These are phyloP conservation scores for Antechinus stuartii DNA, from an alignment of 2,113 vertebrate species.

Conservation along the genomic window DNA sequence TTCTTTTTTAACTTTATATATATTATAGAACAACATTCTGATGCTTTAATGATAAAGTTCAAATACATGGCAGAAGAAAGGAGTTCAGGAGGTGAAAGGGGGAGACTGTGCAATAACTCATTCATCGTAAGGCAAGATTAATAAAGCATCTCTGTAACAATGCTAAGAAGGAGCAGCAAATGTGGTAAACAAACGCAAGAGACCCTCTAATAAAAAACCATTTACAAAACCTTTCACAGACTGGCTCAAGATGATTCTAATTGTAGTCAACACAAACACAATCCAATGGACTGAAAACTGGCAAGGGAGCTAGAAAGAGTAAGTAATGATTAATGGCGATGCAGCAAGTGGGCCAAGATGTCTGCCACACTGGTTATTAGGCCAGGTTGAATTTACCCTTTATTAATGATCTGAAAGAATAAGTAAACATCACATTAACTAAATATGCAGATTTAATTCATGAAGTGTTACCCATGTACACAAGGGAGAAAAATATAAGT, in stretches of 20 bases:
- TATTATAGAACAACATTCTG: background rate
- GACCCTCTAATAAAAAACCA: background rate
- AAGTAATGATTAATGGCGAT: fast-evolving
- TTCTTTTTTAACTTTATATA: too few relatives aligned
- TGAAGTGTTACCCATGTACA: too few relatives aligned
- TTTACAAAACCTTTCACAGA: background rate
- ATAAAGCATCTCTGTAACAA: background rate
- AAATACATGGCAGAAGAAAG: background rate
- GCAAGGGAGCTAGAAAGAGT: fast-evolving
- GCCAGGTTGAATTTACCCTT: background rate
- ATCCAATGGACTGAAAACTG: background rate
- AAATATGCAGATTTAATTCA: background rate
- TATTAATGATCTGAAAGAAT: background rate
- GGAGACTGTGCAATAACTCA: background rate
- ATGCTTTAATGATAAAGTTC: background rate
- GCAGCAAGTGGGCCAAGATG: background rate
- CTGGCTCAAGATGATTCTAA: background rate
- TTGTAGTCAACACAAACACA: background rate
- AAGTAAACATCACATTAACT: too few relatives aligned
- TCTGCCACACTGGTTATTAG: background rate
- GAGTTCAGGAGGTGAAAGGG: too few relatives aligned
- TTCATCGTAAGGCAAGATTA: background rate
- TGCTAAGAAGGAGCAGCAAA: background rate
- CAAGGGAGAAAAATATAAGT: background rate
- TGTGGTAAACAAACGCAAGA: background rate